Evolutionary conservation across 2,113 vertebrate genomes (phyloP).

Genomic region (Casuarius casuarius): DNA sequence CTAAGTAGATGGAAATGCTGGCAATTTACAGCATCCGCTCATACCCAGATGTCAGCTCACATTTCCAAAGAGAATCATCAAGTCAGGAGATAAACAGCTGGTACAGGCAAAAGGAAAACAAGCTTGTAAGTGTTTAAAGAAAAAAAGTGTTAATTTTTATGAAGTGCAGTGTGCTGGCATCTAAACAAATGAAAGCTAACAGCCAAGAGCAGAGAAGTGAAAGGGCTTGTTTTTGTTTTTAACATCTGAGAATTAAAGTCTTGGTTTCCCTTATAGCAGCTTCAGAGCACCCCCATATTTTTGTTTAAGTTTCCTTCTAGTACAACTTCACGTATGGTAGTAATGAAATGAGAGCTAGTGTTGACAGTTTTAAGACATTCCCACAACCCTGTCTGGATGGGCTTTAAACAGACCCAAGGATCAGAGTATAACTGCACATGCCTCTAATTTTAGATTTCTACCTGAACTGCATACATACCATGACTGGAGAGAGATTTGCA

Average conservation of each 20-base stretch:
- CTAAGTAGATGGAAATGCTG: slow-evolving; percentile 65
- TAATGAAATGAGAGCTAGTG: accelerated
- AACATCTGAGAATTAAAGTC: not conserved
- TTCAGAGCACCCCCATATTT: not conserved
- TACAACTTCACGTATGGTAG: not conserved
- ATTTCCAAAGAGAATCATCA: slow-evolving; percentile 68
- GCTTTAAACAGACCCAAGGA: not conserved
- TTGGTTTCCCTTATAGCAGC: not conserved
- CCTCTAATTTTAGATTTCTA: not conserved
- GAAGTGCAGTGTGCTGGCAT: slow-evolving; percentile 43
- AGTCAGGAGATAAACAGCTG: slow-evolving; percentile 69
- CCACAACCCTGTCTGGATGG: not conserved
- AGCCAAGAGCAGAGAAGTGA: not conserved
- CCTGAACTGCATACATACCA: accelerated
- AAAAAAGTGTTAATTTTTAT: slow-evolving; percentile 64
- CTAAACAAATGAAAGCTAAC: slow-evolving; percentile 51
- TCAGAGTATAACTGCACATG: accelerated
- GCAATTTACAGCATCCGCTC: slow-evolving; percentile 64
- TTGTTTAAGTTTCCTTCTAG: not conserved
- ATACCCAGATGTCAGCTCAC: slow-evolving; percentile 63
- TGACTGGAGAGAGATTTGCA: not conserved
- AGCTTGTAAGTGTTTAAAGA: slow-evolving; percentile 65
- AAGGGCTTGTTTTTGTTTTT: not conserved
- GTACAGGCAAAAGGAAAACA: slow-evolving; percentile 55
- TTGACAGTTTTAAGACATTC: not conserved